These are phyloP conservation scores for Atherinomorus stipes DNA, from an alignment of 2,113 vertebrate genomes.

Conservation along the genomic window DNA sequence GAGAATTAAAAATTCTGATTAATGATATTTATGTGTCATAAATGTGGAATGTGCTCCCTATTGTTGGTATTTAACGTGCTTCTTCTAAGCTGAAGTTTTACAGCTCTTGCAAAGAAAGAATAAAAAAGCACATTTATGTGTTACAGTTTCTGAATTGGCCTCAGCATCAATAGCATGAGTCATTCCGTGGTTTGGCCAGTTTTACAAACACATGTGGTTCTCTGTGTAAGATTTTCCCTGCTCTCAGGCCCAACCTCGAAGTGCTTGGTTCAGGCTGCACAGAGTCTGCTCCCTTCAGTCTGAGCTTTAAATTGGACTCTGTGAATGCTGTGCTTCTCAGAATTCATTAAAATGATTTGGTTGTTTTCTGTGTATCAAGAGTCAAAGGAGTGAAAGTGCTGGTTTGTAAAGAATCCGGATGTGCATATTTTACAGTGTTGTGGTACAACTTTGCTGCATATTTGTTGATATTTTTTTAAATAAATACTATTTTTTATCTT, in stretches of 20 bases:
- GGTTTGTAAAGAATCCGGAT: slow-evolving; percentile 26
- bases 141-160: slow-evolving; percentile 13
- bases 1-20: slow-evolving; percentile 7
- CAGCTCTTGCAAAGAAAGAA: background rate
- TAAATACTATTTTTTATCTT: slow-evolving; percentile 55
- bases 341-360: slow-evolving; percentile 36
- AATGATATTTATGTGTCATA: background rate
- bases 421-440: slow-evolving; percentile 31
- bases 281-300: slow-evolving; percentile 6
- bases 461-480: slow-evolving; percentile 52
- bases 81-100: background rate
- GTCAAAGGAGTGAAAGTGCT: background rate
- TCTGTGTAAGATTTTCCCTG: slow-evolving; percentile 65
- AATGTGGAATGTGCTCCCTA: slow-evolving; percentile 25
- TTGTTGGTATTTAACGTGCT: slow-evolving; percentile 9
- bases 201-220: slow-evolving; percentile 57
- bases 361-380: slow-evolving; percentile 1
- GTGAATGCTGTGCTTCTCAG: slow-evolving; percentile 16
- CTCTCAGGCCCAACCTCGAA: slow-evolving; percentile 27
- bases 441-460: background rate
- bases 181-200: slow-evolving; percentile 42
- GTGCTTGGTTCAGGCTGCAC: background rate
- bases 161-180: slow-evolving; percentile 53
- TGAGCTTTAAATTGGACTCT: background rate
- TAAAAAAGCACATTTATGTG: background rate